These are phyloP conservation scores for Microdon myrmicae DNA, from an alignment of 2,888 invertebrate species.

Conservation along the genomic window DNA sequence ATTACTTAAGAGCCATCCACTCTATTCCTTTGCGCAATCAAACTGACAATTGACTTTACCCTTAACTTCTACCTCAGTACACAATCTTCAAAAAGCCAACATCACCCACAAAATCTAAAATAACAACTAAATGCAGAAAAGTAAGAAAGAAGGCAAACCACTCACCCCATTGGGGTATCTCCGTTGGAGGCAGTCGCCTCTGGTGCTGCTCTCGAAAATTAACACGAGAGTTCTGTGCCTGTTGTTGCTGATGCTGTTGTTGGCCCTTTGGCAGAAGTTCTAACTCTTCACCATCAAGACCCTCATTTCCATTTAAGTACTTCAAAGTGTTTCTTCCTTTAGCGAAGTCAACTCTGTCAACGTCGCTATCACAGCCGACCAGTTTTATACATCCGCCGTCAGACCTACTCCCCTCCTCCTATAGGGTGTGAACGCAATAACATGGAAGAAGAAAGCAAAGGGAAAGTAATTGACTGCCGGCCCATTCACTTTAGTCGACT, in stretches of 20 bases:
- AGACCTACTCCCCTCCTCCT: neutral
- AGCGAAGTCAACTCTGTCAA: slow-evolving; percentile 8
- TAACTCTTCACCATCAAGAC: slow-evolving; percentile 36
- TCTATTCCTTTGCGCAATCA: too few relatives aligned
- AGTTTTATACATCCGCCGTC: too few relatives aligned
- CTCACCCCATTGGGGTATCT: slow-evolving; percentile 27
- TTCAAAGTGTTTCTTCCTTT: slow-evolving; percentile 8
- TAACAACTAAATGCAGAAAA: slow-evolving; percentile 2
- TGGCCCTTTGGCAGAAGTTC: slow-evolving; percentile 32
- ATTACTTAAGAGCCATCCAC: too few relatives aligned
- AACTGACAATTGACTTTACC: too few relatives aligned
- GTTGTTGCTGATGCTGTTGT: slow-evolving; percentile 12
- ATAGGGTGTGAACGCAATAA: slow-evolving; percentile 25
- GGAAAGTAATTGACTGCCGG: slow-evolving; percentile 16
- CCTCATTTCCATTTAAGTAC: slow-evolving; percentile 38
- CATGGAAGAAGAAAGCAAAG: slow-evolving; percentile 22
- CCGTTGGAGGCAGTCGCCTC: neutral
- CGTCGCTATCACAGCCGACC: neutral
- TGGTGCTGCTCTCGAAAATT: slow-evolving; percentile 15
- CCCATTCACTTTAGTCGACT: slow-evolving; percentile 16
- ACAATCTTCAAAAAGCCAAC: slow-evolving; percentile 3
- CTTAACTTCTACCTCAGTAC: slow-evolving; percentile 2
- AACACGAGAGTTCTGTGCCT: slow-evolving; percentile 13
- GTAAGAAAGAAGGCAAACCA: slow-evolving; percentile 6
- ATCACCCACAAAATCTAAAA: neutral